A percentile compares a stretch with the other conserved stretches of the same genome.
phyloP scores from a whole-genome alignment of 2,888 invertebrate genomes.

The Thymelicus sylvestris region DNA sequence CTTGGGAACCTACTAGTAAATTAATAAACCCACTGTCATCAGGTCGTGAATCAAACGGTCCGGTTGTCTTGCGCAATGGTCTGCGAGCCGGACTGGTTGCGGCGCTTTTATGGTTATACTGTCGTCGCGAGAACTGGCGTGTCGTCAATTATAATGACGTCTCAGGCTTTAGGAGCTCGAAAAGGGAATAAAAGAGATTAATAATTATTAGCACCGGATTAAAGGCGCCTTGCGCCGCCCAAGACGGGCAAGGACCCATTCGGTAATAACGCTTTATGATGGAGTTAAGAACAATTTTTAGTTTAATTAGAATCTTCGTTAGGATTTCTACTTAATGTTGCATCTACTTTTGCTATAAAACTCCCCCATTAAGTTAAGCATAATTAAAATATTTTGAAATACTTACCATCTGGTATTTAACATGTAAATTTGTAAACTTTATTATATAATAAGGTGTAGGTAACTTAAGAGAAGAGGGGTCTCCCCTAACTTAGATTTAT shows the following conservation, averaged over 20 bases:
- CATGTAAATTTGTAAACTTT: too few species aligned
- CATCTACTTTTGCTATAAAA: neutral
- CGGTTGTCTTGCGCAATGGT: slow-evolving; percentile 41
- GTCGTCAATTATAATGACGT: slow-evolving; percentile 62
- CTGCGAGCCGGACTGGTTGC: slow-evolving; percentile 51
- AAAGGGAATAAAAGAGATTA: slow-evolving; percentile 35
- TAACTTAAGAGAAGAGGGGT: too few species aligned
- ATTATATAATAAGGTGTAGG: too few species aligned
- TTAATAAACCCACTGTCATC: slow-evolving; percentile 35
- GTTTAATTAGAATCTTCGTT: neutral
- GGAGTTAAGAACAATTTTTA: neutral
- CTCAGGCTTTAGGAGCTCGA: slow-evolving; percentile 55
- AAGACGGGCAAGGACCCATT: neutral
- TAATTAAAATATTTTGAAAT: too few species aligned
- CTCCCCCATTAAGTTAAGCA: neutral
- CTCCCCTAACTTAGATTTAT: too few species aligned
- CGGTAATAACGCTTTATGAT: slow-evolving; percentile 10
- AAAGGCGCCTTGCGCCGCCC: slow-evolving; percentile 43
- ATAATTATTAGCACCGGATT: slow-evolving; percentile 39
- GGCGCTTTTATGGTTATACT: slow-evolving; percentile 51
- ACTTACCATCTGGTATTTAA: too few species aligned
- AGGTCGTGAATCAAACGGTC: slow-evolving; percentile 53
- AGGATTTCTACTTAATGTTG: neutral
- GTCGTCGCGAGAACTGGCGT: slow-evolving; percentile 59
- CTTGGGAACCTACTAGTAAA: slow-evolving; percentile 9